Evolutionary conservation across 2,888 invertebrate genomes (phyloP).

Genomic region (Dryobotodes eremita): DNA sequence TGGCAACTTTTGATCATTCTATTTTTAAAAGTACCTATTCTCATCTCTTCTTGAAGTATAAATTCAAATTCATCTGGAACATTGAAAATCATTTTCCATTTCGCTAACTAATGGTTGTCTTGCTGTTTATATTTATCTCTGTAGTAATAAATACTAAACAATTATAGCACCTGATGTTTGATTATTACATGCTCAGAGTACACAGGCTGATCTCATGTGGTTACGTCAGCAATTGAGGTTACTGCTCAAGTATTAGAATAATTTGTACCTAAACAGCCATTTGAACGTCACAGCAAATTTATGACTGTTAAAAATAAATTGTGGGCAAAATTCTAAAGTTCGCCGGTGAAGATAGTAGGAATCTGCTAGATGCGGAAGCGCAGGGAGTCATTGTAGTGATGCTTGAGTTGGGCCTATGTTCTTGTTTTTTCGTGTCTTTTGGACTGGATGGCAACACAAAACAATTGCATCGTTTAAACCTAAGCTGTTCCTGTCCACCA

Average conservation of each 20-base stretch:
- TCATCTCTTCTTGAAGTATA: not conserved
- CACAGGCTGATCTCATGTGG: constrained; percentile 44
- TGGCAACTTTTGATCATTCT: not conserved
- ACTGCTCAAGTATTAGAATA: constrained; percentile 3
- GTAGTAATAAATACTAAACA: not conserved
- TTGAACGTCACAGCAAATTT: not conserved
- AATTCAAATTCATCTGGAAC: not conserved
- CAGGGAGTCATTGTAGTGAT: not conserved
- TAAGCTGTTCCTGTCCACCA: not conserved
- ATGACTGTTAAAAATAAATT: not conserved
- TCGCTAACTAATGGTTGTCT: not conserved
- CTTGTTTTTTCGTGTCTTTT: not conserved
- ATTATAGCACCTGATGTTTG: constrained; percentile 9
- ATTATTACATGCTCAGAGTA: constrained; percentile 6
- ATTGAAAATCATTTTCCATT: not conserved
- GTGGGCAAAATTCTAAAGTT: not conserved
- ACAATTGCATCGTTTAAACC: not conserved
- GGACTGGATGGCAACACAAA: not conserved
- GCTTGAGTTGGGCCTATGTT: not conserved
- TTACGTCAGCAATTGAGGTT: constrained; percentile 41
- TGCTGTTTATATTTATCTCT: not conserved
- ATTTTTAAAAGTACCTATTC: not conserved
- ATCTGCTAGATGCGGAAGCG: not conserved
- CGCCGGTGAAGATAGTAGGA: not conserved
- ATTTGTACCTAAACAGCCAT: constrained; percentile 4